phyloP scores from a whole-genome alignment of 2,888 invertebrate species.

The Sminthurinus aureus region DNA sequence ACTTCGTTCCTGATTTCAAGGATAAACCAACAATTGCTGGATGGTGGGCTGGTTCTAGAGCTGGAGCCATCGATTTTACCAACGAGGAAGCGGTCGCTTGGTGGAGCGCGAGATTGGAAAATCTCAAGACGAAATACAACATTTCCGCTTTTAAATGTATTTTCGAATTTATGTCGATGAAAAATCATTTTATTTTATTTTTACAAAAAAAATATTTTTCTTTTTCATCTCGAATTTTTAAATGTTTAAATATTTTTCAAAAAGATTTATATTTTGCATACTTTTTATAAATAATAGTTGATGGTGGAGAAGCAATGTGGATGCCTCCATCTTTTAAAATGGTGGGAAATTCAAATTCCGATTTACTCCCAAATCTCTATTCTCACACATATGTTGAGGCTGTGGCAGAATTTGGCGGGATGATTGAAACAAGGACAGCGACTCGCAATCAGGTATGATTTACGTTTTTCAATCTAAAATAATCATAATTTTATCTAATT shows the following conservation, averaged over 20 bases:
- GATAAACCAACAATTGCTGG: conserved; percentile 60
- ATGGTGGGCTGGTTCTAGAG: conserved; percentile 65
- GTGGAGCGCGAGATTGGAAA: conserved; percentile 60
- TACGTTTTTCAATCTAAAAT: too few relatives aligned
- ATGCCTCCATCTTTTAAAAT: conserved; percentile 66
- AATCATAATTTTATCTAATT: too few relatives aligned
- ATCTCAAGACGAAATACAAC: conserved; percentile 70
- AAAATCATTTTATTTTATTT: too few relatives aligned
- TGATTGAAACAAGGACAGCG: conserved; percentile 76
- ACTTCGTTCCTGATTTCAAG: conserved; percentile 64
- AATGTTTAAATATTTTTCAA: too few relatives aligned
- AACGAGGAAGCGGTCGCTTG: conserved; percentile 69
- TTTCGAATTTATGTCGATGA: too few relatives aligned
- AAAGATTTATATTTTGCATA: too few relatives aligned
- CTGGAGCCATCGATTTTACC: conserved; percentile 75
- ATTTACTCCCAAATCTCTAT: conserved; percentile 48
- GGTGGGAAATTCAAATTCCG: conserved; percentile 39
- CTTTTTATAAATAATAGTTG: conserved; percentile 65
- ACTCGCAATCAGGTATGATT: conserved; percentile 75
- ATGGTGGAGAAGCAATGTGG: conserved; percentile 80
- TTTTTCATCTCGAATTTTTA: too few relatives aligned
- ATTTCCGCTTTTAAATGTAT: conserved; percentile 78
- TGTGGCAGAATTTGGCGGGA: conserved; percentile 65
- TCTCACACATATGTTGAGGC: conserved; percentile 52
- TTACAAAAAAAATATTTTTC: too few relatives aligned